Conservation (phyloP, 2,797 vertebrate genomes). For the Parauchenoglanis ngamensis region DNA sequence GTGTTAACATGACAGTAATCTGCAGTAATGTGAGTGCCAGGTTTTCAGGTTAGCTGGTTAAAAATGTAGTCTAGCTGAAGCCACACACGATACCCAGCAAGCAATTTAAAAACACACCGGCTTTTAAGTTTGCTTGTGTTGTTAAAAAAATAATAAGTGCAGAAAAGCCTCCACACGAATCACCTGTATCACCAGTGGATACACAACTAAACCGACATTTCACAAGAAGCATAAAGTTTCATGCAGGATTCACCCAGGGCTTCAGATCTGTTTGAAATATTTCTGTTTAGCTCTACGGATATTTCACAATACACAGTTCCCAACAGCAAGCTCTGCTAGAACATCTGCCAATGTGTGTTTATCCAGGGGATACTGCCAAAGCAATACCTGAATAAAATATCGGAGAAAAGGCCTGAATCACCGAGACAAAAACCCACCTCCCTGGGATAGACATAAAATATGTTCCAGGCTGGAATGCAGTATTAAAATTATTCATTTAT, state of each 20-base stretch:
- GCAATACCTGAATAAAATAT: slow-evolving; percentile 1
- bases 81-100: not conserved
- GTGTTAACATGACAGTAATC: too few relatives aligned
- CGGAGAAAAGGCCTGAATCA: not conserved
- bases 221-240: not conserved
- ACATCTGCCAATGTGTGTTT: not conserved
- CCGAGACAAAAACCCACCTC: not conserved
- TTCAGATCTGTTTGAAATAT: not conserved
- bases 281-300: not conserved
- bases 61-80: not conserved
- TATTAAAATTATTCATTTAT: not conserved
- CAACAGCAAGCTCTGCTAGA: not conserved
- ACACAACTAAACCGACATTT: not conserved
- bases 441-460: not conserved
- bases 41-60: too few relatives aligned
- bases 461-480: not conserved
- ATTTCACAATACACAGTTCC: not conserved
- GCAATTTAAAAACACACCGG: not conserved
- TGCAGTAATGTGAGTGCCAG: not conserved
- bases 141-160: not conserved
- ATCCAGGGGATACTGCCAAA: not conserved
- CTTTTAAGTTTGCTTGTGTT: not conserved
- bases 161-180: not conserved
- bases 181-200: not conserved
- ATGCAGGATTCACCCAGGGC: not conserved